Evolutionary conservation across 2,888 invertebrate species (phyloP).

Genomic region (Thysanoteuthis rhombus): DNA sequence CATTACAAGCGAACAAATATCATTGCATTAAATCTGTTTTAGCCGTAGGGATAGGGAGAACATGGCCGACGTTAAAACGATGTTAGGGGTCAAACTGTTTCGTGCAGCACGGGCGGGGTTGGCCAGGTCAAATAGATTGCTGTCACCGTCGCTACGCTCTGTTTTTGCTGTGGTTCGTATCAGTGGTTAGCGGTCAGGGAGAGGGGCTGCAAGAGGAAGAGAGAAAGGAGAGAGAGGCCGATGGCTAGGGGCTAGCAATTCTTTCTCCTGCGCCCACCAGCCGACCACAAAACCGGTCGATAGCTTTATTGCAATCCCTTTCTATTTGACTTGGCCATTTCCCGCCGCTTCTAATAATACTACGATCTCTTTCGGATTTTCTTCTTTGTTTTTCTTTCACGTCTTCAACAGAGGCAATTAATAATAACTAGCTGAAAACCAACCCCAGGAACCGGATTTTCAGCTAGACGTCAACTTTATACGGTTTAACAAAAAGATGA

Average conservation of each 20-base stretch:
- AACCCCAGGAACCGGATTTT: no score
- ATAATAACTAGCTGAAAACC: no score
- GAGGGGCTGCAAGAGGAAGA: background rate
- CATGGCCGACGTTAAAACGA: background rate
- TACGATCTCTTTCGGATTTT: no score
- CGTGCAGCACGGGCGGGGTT: constrained; percentile 12
- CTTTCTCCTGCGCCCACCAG: no score
- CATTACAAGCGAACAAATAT: background rate
- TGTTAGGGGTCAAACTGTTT: background rate
- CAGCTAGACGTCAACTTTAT: no score
- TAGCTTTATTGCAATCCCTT: no score
- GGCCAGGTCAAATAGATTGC: background rate
- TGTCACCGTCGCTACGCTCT: background rate
- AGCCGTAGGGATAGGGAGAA: background rate
- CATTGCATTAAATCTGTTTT: background rate
- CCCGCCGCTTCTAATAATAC: no score
- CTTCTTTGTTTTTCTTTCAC: no score
- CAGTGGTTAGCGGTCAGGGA: background rate
- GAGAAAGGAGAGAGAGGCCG: background rate
- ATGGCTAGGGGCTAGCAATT: background rate
- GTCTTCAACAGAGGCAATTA: no score
- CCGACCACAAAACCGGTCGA: no score
- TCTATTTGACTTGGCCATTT: no score
- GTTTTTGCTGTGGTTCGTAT: background rate
- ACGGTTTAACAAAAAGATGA: no score